phyloP scores from a whole-genome alignment of 2,888 invertebrate species.

The Muschampia plurimacula region DNA sequence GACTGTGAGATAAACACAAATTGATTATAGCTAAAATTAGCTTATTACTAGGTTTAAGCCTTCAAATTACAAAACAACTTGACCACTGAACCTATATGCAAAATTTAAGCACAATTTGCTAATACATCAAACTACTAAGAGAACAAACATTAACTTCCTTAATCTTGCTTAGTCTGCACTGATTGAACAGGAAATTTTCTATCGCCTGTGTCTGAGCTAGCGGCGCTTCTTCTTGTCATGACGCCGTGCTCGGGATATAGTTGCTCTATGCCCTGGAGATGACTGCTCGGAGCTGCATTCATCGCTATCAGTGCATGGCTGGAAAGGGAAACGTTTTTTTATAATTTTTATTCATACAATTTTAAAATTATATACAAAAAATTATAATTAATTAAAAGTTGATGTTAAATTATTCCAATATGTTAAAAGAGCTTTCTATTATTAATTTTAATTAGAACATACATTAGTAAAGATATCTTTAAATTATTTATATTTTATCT shows the following conservation, averaged over 20 bases:
- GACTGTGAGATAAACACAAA: too few species aligned
- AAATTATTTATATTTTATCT: too few species aligned
- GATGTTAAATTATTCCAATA: too few species aligned
- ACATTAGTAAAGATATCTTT: too few species aligned
- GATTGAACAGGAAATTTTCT: not conserved
- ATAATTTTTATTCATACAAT: too few species aligned
- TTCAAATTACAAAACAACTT: not conserved
- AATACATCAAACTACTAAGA: not conserved
- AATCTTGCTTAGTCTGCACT: not conserved
- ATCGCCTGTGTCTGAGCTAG: slow-evolving; percentile 57
- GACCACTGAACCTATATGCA: not conserved
- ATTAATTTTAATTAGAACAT: too few species aligned
- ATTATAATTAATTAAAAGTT: too few species aligned
- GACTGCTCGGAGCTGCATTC: slow-evolving; percentile 91
- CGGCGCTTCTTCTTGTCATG: slow-evolving; percentile 91
- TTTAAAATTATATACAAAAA: too few species aligned
- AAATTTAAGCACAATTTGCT: too few species aligned
- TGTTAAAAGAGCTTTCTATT: too few species aligned
- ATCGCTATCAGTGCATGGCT: slow-evolving; percentile 88
- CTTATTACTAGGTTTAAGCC: not conserved
- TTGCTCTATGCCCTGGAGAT: slow-evolving; percentile 89
- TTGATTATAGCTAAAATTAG: too few species aligned
- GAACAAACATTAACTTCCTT: not conserved
- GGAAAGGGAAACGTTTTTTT: slow-evolving; percentile 21
- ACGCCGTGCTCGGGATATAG: slow-evolving; percentile 87